Evolutionary conservation across 1,140 invertebrate species (phyloP), one percentile per base, ranked within the genome.

Genomic region (Zaprionus ghesquierei): DNA sequence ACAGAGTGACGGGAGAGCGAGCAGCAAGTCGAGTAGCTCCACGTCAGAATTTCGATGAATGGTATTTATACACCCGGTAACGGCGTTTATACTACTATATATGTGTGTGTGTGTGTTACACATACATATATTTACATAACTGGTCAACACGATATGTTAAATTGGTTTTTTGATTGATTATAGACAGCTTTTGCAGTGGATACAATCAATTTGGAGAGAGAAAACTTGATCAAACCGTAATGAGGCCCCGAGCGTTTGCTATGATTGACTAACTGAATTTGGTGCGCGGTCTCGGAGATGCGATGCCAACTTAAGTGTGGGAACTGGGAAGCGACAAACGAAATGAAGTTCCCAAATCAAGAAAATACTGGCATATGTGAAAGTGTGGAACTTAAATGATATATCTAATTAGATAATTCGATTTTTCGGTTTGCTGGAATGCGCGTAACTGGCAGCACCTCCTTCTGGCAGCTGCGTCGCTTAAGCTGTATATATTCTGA

Each of bases 91-190:
- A 41, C n/a, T n/a, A n/a, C n/a, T n/a, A n/a, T n/a, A n/a, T n/a
- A n/a, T n/a, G n/a, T n/a, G n/a, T n/a, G n/a, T n/a, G n/a, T n/a
- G n/a, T n/a, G n/a, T 41, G 35, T 41, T 41, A 41, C n/a, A 41
- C 9, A 20, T 46, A 46, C n/a, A 41, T 15, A 20, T 46, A 46
- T 46, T 46, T 46, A 46, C 41, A 46, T 22, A 46, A 46, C 41
- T 46, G 41, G 8, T 46, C 15, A 46, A 20, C 18, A 46, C 41
- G 41, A 46, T 63, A 50, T 31, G 44, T 29, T 64, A 23, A 31
- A 69, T 44, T 69, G 12, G 25, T 33, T 54, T 54, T 20, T 63
- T 63, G 66, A 69, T 69, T 63, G 66, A 69, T 69, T 63, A 46
- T 54, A 9, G 46, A n/a, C n/a, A 15, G n/a, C 35, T 41, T 3